Evolutionary conservation across 2,888 invertebrate species (phyloP).

Genomic region (Disparrhopalites patrizii): DNA sequence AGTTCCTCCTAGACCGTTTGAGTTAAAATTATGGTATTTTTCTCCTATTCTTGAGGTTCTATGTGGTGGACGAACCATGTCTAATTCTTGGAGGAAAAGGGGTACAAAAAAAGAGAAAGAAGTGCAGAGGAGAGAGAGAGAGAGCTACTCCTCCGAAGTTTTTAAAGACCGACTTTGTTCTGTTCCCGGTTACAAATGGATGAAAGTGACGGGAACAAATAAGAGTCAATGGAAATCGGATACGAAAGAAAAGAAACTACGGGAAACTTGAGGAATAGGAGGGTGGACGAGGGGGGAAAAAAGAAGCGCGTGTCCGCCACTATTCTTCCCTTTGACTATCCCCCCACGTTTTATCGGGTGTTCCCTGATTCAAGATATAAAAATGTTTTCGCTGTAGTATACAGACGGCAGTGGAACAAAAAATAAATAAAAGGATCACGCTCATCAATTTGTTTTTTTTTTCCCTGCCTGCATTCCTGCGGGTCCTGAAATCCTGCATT

Average conservation of each 20-base stretch:
- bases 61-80: too few relatives aligned
- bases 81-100: too few relatives aligned
- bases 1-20: too few relatives aligned
- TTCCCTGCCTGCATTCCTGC: background rate
- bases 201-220: slow-evolving; percentile 31
- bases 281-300: slow-evolving; percentile 21
- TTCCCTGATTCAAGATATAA: too few relatives aligned
- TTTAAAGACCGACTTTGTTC: too few relatives aligned
- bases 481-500: background rate
- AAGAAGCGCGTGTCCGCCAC: slow-evolving; percentile 16
- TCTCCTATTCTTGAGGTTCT: background rate
- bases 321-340: slow-evolving; percentile 3
- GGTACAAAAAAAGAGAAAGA: too few relatives aligned
- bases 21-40: too few relatives aligned
- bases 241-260: slow-evolving; percentile 16
- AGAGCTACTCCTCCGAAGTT: too few relatives aligned
- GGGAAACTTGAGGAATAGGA: slow-evolving; percentile 20
- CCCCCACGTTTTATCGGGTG: too few relatives aligned
- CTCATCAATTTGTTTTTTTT: background rate
- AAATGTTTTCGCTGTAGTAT: background rate
- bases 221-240: slow-evolving; percentile 27
- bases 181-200: slow-evolving; percentile 25
- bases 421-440: too few relatives aligned
- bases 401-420: too few relatives aligned
- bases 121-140: too few relatives aligned